Evolutionary conservation across 2,113 vertebrate species (phyloP).

Genomic region (Thryonomys swinderianus): DNA sequence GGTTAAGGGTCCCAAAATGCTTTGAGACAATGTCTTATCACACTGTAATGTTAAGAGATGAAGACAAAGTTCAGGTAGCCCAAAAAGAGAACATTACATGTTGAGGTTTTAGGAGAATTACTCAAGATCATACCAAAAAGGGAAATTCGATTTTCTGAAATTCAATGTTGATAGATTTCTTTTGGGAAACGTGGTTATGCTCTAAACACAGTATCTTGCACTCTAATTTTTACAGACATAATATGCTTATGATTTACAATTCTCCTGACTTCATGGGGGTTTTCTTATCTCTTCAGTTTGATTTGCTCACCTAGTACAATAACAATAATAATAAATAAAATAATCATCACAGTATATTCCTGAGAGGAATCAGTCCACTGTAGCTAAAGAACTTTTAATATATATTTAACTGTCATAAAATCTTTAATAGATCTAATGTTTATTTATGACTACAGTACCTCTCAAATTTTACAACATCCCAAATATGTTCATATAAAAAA

Average conservation of each 20-base stretch:
- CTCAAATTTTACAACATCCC: neutral
- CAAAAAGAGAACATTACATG: neutral
- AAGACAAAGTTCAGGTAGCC: neutral
- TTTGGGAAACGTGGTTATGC: neutral
- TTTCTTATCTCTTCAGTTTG: conserved; percentile 32
- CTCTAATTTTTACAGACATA: conserved; percentile 71
- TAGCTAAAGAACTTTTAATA: conserved; percentile 60
- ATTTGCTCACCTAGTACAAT: neutral
- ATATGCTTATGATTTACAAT: neutral
- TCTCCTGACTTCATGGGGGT: neutral
- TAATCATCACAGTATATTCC: neutral
- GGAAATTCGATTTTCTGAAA: conserved; percentile 24
- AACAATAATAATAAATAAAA: conserved; percentile 34
- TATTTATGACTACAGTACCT: conserved; percentile 18
- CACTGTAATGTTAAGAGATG: neutral
- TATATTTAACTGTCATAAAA: conserved; percentile 28
- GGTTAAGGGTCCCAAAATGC: neutral
- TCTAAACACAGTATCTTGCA: neutral
- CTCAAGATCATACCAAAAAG: conserved; percentile 2
- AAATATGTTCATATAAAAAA: conserved; percentile 33
- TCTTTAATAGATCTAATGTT: neutral
- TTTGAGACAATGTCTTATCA: conserved; percentile 11
- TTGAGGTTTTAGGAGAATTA: neutral
- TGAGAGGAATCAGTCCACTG: conserved; percentile 22
- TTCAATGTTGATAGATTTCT: conserved; percentile 9